A percentile compares a stretch with the other conserved stretches of the same genome.
Evolutionary conservation across 2,113 vertebrate species (phyloP).

Genomic region (Boleophthalmus pectinirostris): DNA sequence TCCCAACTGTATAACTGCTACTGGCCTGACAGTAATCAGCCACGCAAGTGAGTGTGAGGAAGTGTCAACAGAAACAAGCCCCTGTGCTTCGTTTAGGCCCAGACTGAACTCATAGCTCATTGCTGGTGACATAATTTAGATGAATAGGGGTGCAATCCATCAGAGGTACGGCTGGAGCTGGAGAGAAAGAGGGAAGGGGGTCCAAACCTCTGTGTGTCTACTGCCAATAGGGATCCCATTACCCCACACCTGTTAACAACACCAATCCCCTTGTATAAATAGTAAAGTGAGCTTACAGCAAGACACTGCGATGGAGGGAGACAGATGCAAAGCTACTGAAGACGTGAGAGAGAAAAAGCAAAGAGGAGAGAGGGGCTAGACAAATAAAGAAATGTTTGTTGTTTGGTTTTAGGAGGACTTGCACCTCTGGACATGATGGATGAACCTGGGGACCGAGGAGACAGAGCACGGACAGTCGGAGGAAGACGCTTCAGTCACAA

Average conservation of each 20-base stretch:
- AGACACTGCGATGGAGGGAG: slow-evolving; percentile 38
- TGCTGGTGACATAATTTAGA: slow-evolving; percentile 87
- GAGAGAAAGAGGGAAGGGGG: slow-evolving; percentile 57
- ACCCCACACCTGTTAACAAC: slow-evolving; percentile 84
- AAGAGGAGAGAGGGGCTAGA: slow-evolving; percentile 42
- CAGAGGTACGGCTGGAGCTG: slow-evolving; percentile 70
- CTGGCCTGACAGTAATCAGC: slow-evolving; percentile 70
- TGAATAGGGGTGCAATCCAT: slow-evolving; percentile 84
- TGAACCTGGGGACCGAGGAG: slow-evolving; percentile 68
- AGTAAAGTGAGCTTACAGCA: slow-evolving; percentile 78
- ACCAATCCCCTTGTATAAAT: slow-evolving; percentile 78
- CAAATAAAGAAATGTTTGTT: slow-evolving; percentile 69
- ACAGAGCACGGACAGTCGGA: slow-evolving; percentile 67
- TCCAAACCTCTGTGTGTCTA: slow-evolving; percentile 49
- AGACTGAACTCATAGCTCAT: slow-evolving; percentile 78
- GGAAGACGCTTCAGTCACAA: slow-evolving; percentile 26
- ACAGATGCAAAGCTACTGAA: slow-evolving; percentile 34
- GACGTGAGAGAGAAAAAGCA: slow-evolving; percentile 26
- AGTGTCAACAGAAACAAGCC: slow-evolving; percentile 79
- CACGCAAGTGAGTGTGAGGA: slow-evolving; percentile 73
- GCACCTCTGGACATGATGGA: slow-evolving; percentile 76
- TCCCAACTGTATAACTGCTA: slow-evolving; percentile 4
- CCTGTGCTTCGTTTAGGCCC: slow-evolving; percentile 73
- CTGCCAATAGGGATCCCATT: slow-evolving; percentile 81
- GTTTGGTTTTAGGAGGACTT: slow-evolving; percentile 72